Evolutionary conservation across 1,140 invertebrate species (phyloP).

Genomic region (Zaprionus capensis): DNA sequence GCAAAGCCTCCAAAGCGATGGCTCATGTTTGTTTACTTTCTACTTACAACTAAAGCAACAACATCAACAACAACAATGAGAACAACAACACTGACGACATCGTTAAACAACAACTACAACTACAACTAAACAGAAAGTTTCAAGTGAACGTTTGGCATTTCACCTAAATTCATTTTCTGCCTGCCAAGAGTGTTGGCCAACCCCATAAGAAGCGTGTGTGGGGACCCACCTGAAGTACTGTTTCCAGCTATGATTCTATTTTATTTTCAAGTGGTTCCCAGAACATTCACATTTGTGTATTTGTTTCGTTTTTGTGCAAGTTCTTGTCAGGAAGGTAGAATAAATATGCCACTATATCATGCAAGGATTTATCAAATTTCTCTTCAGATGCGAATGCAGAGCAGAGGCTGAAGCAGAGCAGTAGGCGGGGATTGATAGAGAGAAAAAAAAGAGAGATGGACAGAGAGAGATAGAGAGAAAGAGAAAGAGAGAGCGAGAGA

Average conservation of each 20-base stretch:
- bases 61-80: neutral
- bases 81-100: neutral
- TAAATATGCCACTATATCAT: too few relatives aligned
- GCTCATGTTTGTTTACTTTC: constrained; percentile 42
- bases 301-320: too few relatives aligned
- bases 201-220: neutral
- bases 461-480: too few relatives aligned
- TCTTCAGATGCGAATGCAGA: too few relatives aligned
- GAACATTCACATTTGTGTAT: neutral
- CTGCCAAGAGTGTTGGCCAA: neutral
- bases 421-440: too few relatives aligned
- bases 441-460: too few relatives aligned
- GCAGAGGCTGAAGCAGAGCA: too few relatives aligned
- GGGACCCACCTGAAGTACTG: neutral
- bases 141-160: constrained; percentile 40
- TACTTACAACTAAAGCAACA: constrained; percentile 30
- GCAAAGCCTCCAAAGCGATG: constrained; percentile 34
- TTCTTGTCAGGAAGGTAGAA: too few relatives aligned
- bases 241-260: neutral
- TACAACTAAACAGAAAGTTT: constrained; percentile 29
- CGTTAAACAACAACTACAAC: constrained; percentile 9
- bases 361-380: too few relatives aligned
- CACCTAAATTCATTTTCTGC: constrained; percentile 34
- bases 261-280: neutral
- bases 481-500: too few relatives aligned